Base-by-base conservation (phyloP, 2,888 invertebrate species). In the Junonia oenone region DNA sequence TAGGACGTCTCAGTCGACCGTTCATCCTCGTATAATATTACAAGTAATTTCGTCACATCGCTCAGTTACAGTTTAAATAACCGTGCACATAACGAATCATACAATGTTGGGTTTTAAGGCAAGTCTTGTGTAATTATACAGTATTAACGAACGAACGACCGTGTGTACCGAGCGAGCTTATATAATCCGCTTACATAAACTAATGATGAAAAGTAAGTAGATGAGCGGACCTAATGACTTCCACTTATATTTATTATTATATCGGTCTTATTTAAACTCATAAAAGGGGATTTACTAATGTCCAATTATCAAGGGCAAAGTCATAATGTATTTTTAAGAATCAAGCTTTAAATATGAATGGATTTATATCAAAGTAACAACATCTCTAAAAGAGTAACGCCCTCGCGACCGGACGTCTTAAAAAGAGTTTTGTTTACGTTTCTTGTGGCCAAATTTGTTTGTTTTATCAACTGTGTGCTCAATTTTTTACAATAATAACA, bases 131-230 rank as follows among this genome's bases (percentile, higher is more conserved):
- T 56, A 63, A 62, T 66, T 64, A 63, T 63, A 64, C 58, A 61
- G 55, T 61, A 62, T 63, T 68, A 67, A 68, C 70, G 66, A 67
- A 68, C 70, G 66, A 68, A 66, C 72, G 76, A 71, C 77, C 75
- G 73, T 76, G 76, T 76, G 75, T 75, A 75, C 69, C 57, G 68
- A 71, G 63, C 58, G 59, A 63, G 68, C 68, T 87, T 87, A 83
- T 76, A 80, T 85, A 86, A 88, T 71, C 66, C 55, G 58, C 73
- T 88, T 89, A 83, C 76, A 80, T 86, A 85, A 87, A 56, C 48
- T 45, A 52, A 64, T 86, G 78, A 78, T 75, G 83, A 84, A 83
- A 87, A 67, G 55, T 56, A 63, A 64, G 69, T 76, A 73, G 77
- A 81, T 79, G 74, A 77, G 72, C 74, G 71, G 73, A 77, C 73